These are phyloP conservation scores for Tichodroma muraria DNA, from an alignment of 2,113 vertebrate genomes.

Conservation along the genomic window DNA sequence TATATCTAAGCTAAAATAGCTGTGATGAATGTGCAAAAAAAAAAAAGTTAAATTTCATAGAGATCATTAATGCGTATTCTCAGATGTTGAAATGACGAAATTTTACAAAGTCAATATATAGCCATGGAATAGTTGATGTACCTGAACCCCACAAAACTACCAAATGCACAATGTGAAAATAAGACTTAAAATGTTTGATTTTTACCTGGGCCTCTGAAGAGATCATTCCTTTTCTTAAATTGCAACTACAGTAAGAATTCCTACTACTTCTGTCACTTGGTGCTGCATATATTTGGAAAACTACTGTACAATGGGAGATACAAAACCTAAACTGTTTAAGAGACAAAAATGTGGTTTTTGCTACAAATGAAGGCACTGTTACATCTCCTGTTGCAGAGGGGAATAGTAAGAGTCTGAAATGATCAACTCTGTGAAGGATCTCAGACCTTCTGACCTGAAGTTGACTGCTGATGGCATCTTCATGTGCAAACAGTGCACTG, in stretches of 20 bases:
- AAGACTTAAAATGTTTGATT: neutral
- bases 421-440: neutral
- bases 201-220: neutral
- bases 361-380: neutral
- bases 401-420: neutral
- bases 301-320: neutral
- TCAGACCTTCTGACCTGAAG: neutral
- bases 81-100: neutral
- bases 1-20: too few relatives aligned
- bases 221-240: neutral
- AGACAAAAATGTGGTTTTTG: neutral
- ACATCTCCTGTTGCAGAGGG: neutral
- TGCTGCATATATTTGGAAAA: neutral
- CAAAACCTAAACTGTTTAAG: neutral
- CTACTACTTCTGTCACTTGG: neutral
- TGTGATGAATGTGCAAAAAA: neutral
- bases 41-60: neutral
- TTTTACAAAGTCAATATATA: neutral
- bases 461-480: neutral
- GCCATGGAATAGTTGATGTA: neutral
- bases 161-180: neutral
- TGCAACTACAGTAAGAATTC: neutral
- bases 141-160: neutral
- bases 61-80: neutral
- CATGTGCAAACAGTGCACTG: neutral